phyloP scores from a whole-genome alignment of 2,113 vertebrate genomes.

The Xyrauchen texanus region DNA sequence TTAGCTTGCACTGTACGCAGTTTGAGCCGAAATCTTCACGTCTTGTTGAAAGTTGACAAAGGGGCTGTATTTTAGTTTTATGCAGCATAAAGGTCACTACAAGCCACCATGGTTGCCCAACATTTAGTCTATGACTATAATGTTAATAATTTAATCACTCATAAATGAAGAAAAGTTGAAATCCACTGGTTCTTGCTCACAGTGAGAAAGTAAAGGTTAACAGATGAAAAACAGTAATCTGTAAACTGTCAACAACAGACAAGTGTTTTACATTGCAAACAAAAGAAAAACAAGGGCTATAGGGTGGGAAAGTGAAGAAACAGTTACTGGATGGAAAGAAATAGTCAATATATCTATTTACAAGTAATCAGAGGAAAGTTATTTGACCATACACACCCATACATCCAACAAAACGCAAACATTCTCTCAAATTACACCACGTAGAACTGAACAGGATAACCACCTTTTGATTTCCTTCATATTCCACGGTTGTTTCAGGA shows the following conservation, averaged over 20 bases:
- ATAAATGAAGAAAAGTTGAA: not conserved
- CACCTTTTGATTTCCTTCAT: conserved; percentile 57
- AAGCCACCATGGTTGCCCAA: conserved; percentile 14
- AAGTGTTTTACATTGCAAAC: conserved; percentile 13
- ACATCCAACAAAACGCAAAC: conserved; percentile 1
- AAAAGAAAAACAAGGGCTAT: conserved; percentile 50
- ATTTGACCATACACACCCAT: not conserved
- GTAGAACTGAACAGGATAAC: conserved; percentile 53
- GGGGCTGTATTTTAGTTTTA: not conserved
- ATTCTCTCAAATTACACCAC: conserved; percentile 46
- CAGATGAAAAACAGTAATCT: conserved; percentile 7
- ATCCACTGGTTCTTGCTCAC: not conserved
- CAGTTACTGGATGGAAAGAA: conserved; percentile 54
- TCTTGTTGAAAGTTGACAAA: conserved; percentile 13
- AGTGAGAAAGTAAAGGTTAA: conserved; percentile 7
- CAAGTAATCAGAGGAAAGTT: conserved; percentile 42
- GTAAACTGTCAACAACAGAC: conserved; percentile 5
- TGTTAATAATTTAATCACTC: conserved; percentile 27
- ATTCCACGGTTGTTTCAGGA: conserved; percentile 17
- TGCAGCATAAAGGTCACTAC: not conserved
- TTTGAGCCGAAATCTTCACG: conserved; percentile 7
- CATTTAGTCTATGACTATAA: not conserved
- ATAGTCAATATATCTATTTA: conserved; percentile 61
- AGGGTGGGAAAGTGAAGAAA: conserved; percentile 18
- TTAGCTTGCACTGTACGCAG: conserved; percentile 3